phyloP scores from a whole-genome alignment of 2,888 invertebrate genomes.

The Apoderus coryli region DNA sequence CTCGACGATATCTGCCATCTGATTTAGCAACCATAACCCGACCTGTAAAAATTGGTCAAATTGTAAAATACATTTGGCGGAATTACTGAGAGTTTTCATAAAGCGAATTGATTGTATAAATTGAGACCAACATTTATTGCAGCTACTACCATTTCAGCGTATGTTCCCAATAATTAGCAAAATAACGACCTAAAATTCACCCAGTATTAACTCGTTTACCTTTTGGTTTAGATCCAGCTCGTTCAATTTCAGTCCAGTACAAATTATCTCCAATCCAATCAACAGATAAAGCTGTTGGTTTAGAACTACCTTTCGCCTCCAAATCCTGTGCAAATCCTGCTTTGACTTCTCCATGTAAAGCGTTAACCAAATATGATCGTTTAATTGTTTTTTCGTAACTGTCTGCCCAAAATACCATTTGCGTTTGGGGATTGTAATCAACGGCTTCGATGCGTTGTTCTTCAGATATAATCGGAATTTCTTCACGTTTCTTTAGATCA shows the following conservation, averaged over 20 bases:
- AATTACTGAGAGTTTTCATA: no score
- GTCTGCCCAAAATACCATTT: slow-evolving; percentile 94
- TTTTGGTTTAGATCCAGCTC: slow-evolving; percentile 56
- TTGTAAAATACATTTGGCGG: background rate
- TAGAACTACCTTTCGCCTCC: slow-evolving; percentile 66
- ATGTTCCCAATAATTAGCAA: no score
- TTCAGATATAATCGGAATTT: slow-evolving; percentile 61
- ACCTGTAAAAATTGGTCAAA: slow-evolving; percentile 11
- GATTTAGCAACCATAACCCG: slow-evolving; percentile 74
- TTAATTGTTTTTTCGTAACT: slow-evolving; percentile 81
- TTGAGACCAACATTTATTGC: no score
- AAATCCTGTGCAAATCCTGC: slow-evolving; percentile 78
- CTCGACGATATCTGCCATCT: slow-evolving; percentile 77
- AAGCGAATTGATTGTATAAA: no score
- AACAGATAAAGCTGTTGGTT: slow-evolving; percentile 78
- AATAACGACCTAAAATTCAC: no score
- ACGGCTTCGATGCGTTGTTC: slow-evolving; percentile 85
- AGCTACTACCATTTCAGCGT: no score
- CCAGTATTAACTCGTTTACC: slow-evolving; percentile 32
- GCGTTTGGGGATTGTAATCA: slow-evolving; percentile 71
- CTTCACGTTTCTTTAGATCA: slow-evolving; percentile 47
- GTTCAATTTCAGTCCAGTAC: slow-evolving; percentile 83
- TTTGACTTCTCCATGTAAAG: slow-evolving; percentile 59
- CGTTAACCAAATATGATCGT: slow-evolving; percentile 79
- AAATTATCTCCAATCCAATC: slow-evolving; percentile 91